Percentiles rank a stretch among this genome's conserved stretches.
phyloP scores from a whole-genome alignment of 2,797 vertebrate species.

The Crocodylus rhombifer region DNA sequence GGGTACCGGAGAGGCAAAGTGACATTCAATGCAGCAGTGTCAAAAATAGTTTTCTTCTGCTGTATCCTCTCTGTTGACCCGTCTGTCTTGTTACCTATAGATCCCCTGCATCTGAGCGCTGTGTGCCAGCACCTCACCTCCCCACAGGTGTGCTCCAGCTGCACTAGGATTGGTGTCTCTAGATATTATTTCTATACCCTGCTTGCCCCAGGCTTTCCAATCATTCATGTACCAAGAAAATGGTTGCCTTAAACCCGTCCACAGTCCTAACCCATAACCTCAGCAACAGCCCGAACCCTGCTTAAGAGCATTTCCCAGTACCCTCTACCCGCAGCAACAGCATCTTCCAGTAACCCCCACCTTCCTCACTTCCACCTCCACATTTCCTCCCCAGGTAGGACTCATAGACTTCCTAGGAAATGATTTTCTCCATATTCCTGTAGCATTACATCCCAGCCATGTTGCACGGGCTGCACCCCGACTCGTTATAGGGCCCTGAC shows the following conservation, averaged over 20 bases:
- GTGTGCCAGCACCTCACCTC: accelerated
- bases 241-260: neutral
- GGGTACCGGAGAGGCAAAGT: neutral
- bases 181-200: neutral
- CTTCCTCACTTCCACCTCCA: neutral
- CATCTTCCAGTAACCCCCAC: neutral
- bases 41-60: neutral
- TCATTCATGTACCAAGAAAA: neutral
- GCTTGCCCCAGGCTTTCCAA: neutral
- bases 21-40: accelerated
- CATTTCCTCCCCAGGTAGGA: neutral
- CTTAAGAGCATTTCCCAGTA: neutral
- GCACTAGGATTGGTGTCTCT: neutral
- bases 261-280: too few relatives aligned
- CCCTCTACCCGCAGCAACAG: accelerated
- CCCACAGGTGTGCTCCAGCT: neutral
- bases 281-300: neutral
- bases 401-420: neutral
- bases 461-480: neutral
- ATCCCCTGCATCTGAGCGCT: neutral
- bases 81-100: neutral
- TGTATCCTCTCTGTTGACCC: neutral
- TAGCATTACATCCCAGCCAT: neutral
- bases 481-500: neutral
- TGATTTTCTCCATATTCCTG: neutral